Conservation (phyloP, 2,888 invertebrate genomes). For the Crematogaster levior region DNA sequence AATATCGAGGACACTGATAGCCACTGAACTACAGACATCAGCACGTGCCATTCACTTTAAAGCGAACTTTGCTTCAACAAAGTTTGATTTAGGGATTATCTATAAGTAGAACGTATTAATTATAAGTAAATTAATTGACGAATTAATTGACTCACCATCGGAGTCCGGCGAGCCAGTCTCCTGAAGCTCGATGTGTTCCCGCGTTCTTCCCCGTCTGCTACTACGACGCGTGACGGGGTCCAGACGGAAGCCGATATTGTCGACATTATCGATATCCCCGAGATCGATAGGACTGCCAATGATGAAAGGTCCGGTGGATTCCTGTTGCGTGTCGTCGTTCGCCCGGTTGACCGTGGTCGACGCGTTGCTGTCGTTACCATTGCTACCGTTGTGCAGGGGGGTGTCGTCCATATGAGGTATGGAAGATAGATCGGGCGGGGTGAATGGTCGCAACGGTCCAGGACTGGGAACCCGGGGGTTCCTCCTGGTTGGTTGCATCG, state of each 20-base stretch:
- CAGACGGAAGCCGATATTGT: constrained; percentile 80
- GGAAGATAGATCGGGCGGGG: constrained; percentile 83
- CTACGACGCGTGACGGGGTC: constrained; percentile 70
- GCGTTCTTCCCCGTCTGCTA: constrained; percentile 71
- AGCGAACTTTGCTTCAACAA: neutral
- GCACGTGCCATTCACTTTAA: neutral
- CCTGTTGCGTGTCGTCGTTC: constrained; percentile 52
- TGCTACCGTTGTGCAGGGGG: constrained; percentile 67
- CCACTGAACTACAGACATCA: neutral
- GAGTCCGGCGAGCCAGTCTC: constrained; percentile 72
- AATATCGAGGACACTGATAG: neutral
- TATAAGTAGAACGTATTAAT: neutral
- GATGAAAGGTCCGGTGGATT: constrained; percentile 79
- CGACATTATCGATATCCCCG: constrained; percentile 83
- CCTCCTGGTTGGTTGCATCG: constrained; percentile 83
- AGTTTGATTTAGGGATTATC: neutral
- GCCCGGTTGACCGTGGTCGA: constrained; percentile 58
- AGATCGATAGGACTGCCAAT: constrained; percentile 84
- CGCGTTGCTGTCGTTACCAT: constrained; percentile 55
- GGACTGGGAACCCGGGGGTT: constrained; percentile 79
- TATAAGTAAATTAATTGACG: neutral
- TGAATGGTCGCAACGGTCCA: constrained; percentile 80
- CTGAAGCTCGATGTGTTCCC: constrained; percentile 83
- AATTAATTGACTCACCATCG: constrained; percentile 67
- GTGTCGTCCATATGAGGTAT: constrained; percentile 85